A percentile compares a stretch with the other conserved stretches of the same genome.
These are phyloP conservation scores for Luffia ferchaultella DNA, from an alignment of 2,888 invertebrate species.

Conservation along the genomic window DNA sequence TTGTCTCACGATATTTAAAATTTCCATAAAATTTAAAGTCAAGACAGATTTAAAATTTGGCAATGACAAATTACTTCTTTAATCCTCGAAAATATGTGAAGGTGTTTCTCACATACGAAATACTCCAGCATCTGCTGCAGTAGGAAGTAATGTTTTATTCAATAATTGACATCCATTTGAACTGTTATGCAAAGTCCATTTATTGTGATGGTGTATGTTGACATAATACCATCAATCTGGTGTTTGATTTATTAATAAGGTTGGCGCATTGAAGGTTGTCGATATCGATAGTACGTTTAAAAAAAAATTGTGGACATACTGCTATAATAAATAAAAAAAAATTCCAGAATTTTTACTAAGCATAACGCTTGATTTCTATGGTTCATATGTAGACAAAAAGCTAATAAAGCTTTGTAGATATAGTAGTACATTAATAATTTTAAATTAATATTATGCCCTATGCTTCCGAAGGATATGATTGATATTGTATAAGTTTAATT, in stretches of 20 bases:
- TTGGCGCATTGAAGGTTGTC: conserved; percentile 19
- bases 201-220: conserved; percentile 56
- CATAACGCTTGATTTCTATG: no score
- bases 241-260: conserved; percentile 45
- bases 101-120: conserved; percentile 42
- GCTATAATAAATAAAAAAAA: no score
- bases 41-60: conserved; percentile 9
- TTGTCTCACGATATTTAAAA: conserved; percentile 20
- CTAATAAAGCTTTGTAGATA: no score
- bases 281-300: no score
- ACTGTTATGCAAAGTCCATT: conserved; percentile 53
- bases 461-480: no score
- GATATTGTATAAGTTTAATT: no score
- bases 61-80: conserved; percentile 48
- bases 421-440: no score
- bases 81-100: conserved; percentile 6
- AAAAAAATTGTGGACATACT: no score
- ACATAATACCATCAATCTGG: conserved; percentile 63
- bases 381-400: no score
- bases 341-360: no score
- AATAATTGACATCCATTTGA: conserved; percentile 49
- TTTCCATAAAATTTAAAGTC: conserved; percentile 27
- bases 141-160: conserved; percentile 39
- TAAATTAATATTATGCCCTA: no score
- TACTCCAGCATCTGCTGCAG: conserved; percentile 33